Conservation (phyloP, 2,113 vertebrate species). For the Chrysochloris asiatica region DNA sequence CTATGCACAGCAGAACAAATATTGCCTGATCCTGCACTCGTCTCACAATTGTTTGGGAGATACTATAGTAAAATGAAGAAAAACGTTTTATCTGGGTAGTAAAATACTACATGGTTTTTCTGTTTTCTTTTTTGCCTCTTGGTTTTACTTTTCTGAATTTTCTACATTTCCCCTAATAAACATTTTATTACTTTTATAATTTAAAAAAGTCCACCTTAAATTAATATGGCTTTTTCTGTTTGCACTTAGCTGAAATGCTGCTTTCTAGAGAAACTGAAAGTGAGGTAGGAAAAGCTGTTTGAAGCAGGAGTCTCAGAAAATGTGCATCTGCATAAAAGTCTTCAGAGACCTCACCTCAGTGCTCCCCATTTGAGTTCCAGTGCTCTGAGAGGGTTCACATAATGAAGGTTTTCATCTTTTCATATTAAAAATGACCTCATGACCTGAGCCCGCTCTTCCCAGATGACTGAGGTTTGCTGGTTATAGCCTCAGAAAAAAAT, state of each 20-base stretch:
- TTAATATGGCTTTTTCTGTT: background rate
- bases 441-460: background rate
- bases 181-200: background rate
- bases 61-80: background rate
- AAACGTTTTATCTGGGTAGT: background rate
- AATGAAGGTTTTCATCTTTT: conserved; percentile 13
- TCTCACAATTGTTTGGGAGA: too few relatives aligned
- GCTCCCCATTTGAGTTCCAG: background rate
- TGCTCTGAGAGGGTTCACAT: background rate
- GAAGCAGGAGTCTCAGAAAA: background rate
- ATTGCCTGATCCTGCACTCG: too few relatives aligned
- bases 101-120: background rate
- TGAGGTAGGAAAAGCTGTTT: background rate
- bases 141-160: conserved; percentile 14
- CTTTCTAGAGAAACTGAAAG: background rate
- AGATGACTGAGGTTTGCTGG: background rate
- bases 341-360: background rate
- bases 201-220: background rate
- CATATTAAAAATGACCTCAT: conserved; percentile 16
- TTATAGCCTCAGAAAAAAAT: background rate
- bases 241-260: background rate
- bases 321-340: background rate
- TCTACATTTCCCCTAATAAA: background rate
- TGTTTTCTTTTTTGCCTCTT: background rate
- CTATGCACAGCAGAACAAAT: too few relatives aligned